phyloP scores from a whole-genome alignment of 2,797 vertebrate species.

The Benthosema pterotum region DNA sequence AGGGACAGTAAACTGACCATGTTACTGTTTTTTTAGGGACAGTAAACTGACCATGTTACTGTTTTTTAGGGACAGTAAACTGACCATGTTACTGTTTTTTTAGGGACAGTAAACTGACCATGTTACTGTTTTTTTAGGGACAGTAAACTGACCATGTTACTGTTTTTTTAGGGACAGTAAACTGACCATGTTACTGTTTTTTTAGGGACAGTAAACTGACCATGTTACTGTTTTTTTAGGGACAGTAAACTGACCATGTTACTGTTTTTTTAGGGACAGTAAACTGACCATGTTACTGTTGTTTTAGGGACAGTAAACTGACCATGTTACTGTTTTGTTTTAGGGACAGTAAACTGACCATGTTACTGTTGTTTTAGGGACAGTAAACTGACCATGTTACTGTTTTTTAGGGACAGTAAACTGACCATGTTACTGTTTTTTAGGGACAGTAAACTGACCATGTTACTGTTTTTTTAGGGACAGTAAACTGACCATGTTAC shows the following conservation, averaged over 20 bases:
- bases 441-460: conserved; percentile 96
- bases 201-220: conserved; percentile 97
- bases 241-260: conserved; percentile 97
- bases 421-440: conserved; percentile 95
- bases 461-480: no score
- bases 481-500: conserved; percentile 95
- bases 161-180: no score
- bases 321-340: conserved; percentile 95
- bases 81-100: conserved; percentile 96
- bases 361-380: no score
- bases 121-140: no score
- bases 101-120: conserved; percentile 96
- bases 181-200: conserved; percentile 94
- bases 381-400: conserved; percentile 95
- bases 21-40: no score
- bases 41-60: conserved; percentile 96
- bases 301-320: no score
- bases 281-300: conserved; percentile 95
- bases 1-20: conserved; percentile 96
- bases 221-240: conserved; percentile 92
- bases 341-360: conserved; percentile 96
- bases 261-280: no score
- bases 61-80: no score
- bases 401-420: no score
- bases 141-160: conserved; percentile 95